Evolutionary conservation across 2,888 invertebrate species (phyloP).

Genomic region (Habroteleia sp.): DNA sequence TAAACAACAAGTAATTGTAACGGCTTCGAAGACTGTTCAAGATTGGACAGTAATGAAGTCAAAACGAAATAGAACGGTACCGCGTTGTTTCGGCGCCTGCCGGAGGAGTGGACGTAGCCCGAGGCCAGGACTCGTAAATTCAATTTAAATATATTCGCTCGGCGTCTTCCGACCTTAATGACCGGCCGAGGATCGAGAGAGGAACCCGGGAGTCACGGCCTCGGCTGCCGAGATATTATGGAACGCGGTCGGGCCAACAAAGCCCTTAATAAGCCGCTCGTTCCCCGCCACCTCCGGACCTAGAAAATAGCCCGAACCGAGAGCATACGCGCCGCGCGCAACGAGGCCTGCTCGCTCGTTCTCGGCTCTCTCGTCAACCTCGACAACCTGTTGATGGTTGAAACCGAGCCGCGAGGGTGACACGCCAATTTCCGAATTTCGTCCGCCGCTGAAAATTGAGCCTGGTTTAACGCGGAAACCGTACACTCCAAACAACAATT

Average conservation of each 20-base stretch:
- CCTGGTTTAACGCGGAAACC: constrained; percentile 50
- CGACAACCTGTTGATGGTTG: constrained; percentile 65
- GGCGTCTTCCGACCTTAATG: constrained; percentile 76
- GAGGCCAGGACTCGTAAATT: constrained; percentile 76
- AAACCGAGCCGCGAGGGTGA: constrained; percentile 55
- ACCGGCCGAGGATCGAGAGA: constrained; percentile 68
- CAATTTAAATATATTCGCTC: constrained; percentile 76
- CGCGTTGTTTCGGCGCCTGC: constrained; percentile 16
- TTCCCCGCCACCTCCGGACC: constrained; percentile 2
- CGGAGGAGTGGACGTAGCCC: constrained; percentile 65
- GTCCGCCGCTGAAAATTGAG: constrained; percentile 52
- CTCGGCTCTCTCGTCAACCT: constrained; percentile 49
- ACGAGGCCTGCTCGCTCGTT: constrained; percentile 5
- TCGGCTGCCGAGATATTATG: not conserved
- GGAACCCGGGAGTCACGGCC: constrained; percentile 64
- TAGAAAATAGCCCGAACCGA: constrained; percentile 8
- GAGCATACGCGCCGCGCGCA: constrained; percentile 24
- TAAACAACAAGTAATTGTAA: constrained; percentile 1
- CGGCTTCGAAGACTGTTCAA: not conserved
- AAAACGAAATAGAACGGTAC: constrained; percentile 38
- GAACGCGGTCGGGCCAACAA: constrained; percentile 32
- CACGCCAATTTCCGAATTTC: constrained; percentile 62
- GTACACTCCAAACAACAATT: constrained; percentile 57
- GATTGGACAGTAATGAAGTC: constrained; percentile 13
- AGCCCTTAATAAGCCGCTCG: constrained; percentile 63